phyloP scores from a whole-genome alignment of 2,888 invertebrate genomes.

The Lochmaea crataegi region DNA sequence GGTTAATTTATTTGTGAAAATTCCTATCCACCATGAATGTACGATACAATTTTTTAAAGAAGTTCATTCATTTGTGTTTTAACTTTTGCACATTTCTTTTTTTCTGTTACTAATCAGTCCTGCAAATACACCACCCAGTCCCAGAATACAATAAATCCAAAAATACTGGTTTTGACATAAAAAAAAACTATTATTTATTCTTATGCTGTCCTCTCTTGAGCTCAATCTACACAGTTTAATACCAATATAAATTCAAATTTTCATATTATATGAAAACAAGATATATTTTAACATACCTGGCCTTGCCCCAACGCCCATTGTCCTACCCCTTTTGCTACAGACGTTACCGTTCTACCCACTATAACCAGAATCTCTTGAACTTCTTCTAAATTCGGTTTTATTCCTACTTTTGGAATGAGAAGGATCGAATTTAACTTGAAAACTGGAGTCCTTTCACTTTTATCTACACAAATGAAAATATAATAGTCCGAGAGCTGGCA shows the following conservation, averaged over 20 bases:
- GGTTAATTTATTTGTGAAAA: too few species aligned
- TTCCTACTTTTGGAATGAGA: constrained; percentile 88
- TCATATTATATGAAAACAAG: too few species aligned
- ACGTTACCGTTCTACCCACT: constrained; percentile 86
- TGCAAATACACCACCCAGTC: too few species aligned
- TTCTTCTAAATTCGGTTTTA: constrained; percentile 90
- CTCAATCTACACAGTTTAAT: neutral
- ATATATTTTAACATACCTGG: constrained; percentile 55
- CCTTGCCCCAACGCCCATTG: constrained; percentile 87
- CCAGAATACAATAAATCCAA: too few species aligned
- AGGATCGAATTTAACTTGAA: constrained; percentile 86
- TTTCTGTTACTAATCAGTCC: too few species aligned
- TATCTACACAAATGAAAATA: constrained; percentile 44
- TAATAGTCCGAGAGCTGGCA: neutral
- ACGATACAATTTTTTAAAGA: too few species aligned
- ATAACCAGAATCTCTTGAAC: constrained; percentile 87
- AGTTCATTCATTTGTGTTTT: too few species aligned
- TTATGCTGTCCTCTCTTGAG: neutral
- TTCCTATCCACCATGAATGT: too few species aligned
- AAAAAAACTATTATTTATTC: too few species aligned
- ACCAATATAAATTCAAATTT: neutral
- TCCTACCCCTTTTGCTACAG: constrained; percentile 88
- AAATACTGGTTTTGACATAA: too few species aligned
- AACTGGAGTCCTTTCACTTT: constrained; percentile 72
- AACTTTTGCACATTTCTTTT: too few species aligned